Evolutionary conservation across 2,888 invertebrate genomes (phyloP), one percentile per base, ranked within the genome.

Genomic region (Hecatera dysodea): DNA sequence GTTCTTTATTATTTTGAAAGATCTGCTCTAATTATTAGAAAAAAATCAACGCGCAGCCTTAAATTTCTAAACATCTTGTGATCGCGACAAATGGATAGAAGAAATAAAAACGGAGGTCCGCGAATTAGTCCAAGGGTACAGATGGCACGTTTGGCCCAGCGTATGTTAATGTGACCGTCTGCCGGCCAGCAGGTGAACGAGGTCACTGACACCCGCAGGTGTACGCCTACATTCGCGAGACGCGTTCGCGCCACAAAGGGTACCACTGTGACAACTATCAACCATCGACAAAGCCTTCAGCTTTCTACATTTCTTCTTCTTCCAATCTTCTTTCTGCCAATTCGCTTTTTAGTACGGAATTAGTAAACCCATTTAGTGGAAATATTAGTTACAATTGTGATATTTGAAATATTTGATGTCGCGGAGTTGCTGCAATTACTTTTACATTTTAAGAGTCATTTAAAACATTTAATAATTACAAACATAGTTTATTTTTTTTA

Each of bases 121-220:
- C 36, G 71, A 74, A 77, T 77, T 69, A 60, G 80, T 75, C 71
- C 77, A 87, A 69, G 78, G 78, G 85, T 82, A 78, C 80, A 81
- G 81, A 81, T 81, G 83, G 82, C 83, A 83, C 81, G 84, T 87
- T 82, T 81, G 78, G 77, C 77, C 82, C 83, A 84, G 82, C 85
- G 83, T 92, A 92, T 93, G 92, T 85, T 91, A 93, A 93, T 91
- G 83, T 80, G 86, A 84, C 83, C 86, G 86, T 88, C 86, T 87
- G 87, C 83, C 85, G 82, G 83, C 84, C 86, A 89, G 93, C 95
- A 94, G 95, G 95, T 95, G 95, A 93, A 88, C 84, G 89, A 85
- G 95, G 93, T 95, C 95, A 92, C 84, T 90, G 94, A 94, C 95
- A 88, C 88, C 83, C 87, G 90, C 92, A 93, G 93, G 91, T 92